phyloP scores from a whole-genome alignment of 2,797 vertebrate genomes.

The Myoxocephalus aenaeus region DNA sequence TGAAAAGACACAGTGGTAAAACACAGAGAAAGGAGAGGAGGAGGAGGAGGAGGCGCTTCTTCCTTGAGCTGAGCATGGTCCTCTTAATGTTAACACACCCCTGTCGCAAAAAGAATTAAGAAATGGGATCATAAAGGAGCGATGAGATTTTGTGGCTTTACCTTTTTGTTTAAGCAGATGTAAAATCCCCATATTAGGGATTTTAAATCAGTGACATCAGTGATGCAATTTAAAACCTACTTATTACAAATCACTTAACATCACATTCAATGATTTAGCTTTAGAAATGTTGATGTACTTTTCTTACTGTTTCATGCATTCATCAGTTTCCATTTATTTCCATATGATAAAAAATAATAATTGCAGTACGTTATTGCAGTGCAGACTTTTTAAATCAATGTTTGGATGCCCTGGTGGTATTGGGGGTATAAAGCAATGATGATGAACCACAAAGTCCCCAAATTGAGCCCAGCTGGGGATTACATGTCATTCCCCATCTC shows the following conservation, averaged over 20 bases:
- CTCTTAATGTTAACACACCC: not conserved
- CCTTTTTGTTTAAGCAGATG: not conserved
- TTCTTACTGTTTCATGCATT: not conserved
- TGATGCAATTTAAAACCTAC: not conserved
- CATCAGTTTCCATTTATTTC: not conserved
- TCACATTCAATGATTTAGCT: not conserved
- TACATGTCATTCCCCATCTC: not conserved
- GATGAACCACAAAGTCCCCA: not conserved
- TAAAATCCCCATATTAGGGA: not conserved
- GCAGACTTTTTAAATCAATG: not conserved
- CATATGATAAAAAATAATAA: not conserved
- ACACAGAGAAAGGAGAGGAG: constrained; percentile 33
- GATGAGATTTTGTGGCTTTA: not conserved
- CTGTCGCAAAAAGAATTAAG: constrained; percentile 41
- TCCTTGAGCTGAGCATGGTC: not conserved
- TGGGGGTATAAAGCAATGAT: not conserved
- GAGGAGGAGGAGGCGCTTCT: constrained; percentile 36
- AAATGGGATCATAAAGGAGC: not conserved
- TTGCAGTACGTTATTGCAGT: not conserved
- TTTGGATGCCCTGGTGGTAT: not conserved
- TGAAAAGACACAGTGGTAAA: constrained; percentile 25
- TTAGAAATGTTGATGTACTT: not conserved
- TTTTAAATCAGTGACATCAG: not conserved
- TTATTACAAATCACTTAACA: not conserved
- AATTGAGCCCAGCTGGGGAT: too few relatives aligned